Evolutionary conservation across 2,888 invertebrate genomes (phyloP).

Genomic region (Portevinia maculata): DNA sequence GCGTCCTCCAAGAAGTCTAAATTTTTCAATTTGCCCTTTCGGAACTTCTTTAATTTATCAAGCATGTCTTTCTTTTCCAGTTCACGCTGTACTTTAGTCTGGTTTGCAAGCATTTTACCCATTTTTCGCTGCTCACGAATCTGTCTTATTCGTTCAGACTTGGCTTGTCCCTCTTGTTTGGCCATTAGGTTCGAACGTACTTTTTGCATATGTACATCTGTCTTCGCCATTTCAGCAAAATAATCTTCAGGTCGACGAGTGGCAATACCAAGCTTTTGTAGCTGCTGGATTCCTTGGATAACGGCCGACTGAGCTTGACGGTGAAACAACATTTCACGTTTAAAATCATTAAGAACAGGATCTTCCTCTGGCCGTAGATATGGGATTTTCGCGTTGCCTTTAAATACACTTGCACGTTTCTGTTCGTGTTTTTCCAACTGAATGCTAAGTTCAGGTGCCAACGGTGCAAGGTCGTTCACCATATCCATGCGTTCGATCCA

Average conservation of each 20-base stretch:
- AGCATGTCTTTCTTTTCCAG: constrained; percentile 96
- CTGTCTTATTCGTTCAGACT: constrained; percentile 95
- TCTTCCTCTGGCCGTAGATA: constrained; percentile 87
- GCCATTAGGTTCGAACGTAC: constrained; percentile 92
- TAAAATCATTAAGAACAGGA: constrained; percentile 94
- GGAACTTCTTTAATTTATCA: constrained; percentile 96
- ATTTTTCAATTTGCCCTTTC: constrained; percentile 92
- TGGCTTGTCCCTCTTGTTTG: constrained; percentile 92
- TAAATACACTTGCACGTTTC: constrained; percentile 86
- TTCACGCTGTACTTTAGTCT: constrained; percentile 92
- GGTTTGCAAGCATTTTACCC: constrained; percentile 94
- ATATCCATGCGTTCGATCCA: constrained; percentile 95
- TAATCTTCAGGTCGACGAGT: constrained; percentile 97
- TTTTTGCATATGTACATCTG: constrained; percentile 98
- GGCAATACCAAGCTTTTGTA: constrained; percentile 89
- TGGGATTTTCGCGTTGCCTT: constrained; percentile 88
- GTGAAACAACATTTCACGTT: constrained; percentile 93
- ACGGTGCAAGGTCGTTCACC: constrained; percentile 89
- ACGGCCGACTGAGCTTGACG: constrained; percentile 95
- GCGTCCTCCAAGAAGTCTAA: constrained; percentile 91
- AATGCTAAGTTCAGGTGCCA: constrained; percentile 92
- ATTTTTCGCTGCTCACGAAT: constrained; percentile 95
- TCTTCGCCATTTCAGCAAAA: constrained; percentile 99
- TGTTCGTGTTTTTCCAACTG: constrained; percentile 90
- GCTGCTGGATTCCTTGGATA: constrained; percentile 89